Percentiles rank a stretch among this genome's conserved stretches.
Conservation (phyloP, 2,888 invertebrate species). For the Xylota sylvarum region DNA sequence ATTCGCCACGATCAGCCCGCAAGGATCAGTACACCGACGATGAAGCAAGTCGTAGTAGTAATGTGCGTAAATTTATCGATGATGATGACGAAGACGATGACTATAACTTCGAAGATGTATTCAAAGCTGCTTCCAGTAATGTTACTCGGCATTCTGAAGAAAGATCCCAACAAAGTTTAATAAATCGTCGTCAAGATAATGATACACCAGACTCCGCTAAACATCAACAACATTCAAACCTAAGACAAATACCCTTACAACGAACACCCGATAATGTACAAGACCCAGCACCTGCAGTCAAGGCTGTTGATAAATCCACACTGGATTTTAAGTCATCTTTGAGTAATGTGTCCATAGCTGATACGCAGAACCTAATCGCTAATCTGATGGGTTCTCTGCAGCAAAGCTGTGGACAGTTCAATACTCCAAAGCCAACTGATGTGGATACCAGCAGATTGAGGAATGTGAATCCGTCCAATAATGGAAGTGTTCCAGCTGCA, state of each 20-base stretch:
- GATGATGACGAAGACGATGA: slow-evolving; percentile 92
- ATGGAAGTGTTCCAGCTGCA: slow-evolving; percentile 40
- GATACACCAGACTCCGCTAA: slow-evolving; percentile 38
- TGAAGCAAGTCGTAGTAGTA: slow-evolving; percentile 75
- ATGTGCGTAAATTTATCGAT: slow-evolving; percentile 85
- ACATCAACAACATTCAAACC: slow-evolving; percentile 36
- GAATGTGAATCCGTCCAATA: slow-evolving; percentile 23
- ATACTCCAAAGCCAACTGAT: slow-evolving; percentile 34
- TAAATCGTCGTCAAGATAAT: slow-evolving; percentile 15
- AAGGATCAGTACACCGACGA: slow-evolving; percentile 78
- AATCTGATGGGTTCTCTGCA: slow-evolving; percentile 88
- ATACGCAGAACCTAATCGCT: slow-evolving; percentile 88
- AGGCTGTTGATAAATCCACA: slow-evolving; percentile 40
- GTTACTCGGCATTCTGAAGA: slow-evolving; percentile 87
- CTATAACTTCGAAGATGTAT: slow-evolving; percentile 93
- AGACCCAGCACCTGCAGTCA: slow-evolving; percentile 75
- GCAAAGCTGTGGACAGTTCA: slow-evolving; percentile 80
- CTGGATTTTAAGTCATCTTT: slow-evolving; percentile 43
- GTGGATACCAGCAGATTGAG: slow-evolving; percentile 36
- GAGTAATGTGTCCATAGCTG: slow-evolving; percentile 84
- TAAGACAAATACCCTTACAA: slow-evolving; percentile 38
- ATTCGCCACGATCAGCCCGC: slow-evolving; percentile 77
- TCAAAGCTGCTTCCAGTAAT: slow-evolving; percentile 91
- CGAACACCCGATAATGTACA: slow-evolving; percentile 4
- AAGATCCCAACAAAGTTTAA: slow-evolving; percentile 33